These are phyloP conservation scores for Triops longicaudatus DNA, from an alignment of 1,140 invertebrate species.

Conservation along the genomic window DNA sequence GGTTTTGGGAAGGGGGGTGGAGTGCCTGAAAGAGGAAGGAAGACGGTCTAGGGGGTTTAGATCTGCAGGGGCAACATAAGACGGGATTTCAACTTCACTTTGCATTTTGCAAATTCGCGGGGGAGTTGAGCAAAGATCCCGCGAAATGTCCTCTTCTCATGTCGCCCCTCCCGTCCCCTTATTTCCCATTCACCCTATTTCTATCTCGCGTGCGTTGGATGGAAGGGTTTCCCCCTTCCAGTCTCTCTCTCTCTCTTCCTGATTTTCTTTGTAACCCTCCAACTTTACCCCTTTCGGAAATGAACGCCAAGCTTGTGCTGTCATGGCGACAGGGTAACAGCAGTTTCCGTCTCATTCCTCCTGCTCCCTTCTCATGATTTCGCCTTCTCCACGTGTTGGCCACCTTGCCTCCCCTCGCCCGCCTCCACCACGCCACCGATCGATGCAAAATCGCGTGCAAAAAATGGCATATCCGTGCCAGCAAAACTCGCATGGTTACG, in stretches of 20 bases:
- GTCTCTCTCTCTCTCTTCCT: too few species aligned
- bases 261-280: neutral
- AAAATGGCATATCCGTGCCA: conserved; percentile 7
- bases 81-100: conserved; percentile 11
- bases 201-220: neutral
- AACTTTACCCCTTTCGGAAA: neutral
- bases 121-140: neutral
- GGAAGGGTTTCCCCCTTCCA: neutral
- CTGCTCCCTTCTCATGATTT: neutral
- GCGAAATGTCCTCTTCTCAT: neutral
- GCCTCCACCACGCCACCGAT: neutral
- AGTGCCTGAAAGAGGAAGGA: neutral
- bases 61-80: neutral
- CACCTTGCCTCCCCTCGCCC: neutral
- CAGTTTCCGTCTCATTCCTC: neutral
- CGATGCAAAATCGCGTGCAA: conserved; percentile 11
- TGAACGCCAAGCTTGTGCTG: neutral
- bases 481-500: neutral
- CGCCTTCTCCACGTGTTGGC: neutral
- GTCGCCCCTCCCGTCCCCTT: neutral
- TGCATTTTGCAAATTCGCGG: conserved; percentile 7
- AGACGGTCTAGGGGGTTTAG: neutral
- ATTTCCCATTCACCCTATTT: neutral
- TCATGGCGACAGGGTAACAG: conserved; percentile 14
- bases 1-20: neutral